Evolutionary conservation across 2,888 invertebrate genomes (phyloP).

Genomic region (Poecilobothrus nobilitatus): DNA sequence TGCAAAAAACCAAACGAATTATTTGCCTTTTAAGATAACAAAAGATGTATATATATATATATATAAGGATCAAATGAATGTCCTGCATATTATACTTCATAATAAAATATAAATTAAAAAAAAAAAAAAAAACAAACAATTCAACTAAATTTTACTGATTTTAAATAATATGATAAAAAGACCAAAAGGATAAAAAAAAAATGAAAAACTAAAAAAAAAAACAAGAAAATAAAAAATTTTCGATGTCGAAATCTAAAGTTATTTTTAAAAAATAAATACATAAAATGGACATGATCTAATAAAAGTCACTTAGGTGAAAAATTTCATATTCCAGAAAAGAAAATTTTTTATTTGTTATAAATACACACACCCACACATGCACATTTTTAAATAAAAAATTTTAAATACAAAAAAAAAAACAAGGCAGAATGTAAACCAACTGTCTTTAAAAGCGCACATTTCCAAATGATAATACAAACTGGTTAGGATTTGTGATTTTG

Average conservation of each 20-base stretch:
- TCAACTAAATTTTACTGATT: not conserved
- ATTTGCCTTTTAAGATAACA: not conserved
- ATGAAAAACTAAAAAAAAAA: too few relatives aligned
- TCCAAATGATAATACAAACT: too few relatives aligned
- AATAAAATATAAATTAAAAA: not conserved
- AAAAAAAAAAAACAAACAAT: not conserved
- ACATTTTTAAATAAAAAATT: too few relatives aligned
- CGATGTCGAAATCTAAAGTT: too few relatives aligned
- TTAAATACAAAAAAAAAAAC: too few relatives aligned
- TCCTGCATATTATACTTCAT: conserved; percentile 2
- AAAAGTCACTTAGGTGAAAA: not conserved
- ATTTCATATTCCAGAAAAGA: not conserved
- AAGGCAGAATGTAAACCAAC: too few relatives aligned
- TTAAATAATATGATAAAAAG: not conserved
- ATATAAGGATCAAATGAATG: not conserved
- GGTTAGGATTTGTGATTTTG: too few relatives aligned
- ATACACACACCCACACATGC: too few relatives aligned
- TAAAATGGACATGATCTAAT: not conserved
- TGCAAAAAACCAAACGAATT: not conserved
- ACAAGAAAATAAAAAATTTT: too few relatives aligned
- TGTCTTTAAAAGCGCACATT: too few relatives aligned
- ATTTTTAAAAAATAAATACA: too few relatives aligned
- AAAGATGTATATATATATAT: not conserved
- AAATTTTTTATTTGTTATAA: too few relatives aligned
- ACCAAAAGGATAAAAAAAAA: not conserved